phyloP scores from a whole-genome alignment of 2,113 vertebrate genomes.

The Thamnophis sirtalis region DNA sequence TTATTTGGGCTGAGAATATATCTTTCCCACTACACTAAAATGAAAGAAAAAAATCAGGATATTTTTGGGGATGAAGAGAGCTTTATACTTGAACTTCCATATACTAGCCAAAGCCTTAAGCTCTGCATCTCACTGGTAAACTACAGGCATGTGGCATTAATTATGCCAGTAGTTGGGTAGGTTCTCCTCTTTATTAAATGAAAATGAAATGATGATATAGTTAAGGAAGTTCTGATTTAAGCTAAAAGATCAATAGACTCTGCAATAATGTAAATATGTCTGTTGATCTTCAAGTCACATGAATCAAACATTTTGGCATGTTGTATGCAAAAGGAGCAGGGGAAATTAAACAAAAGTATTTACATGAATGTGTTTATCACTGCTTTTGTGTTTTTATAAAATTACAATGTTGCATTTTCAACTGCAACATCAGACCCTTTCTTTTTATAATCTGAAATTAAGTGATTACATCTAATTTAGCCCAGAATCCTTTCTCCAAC shows the following conservation, averaged over 20 bases:
- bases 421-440: neutral
- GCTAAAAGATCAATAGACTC: neutral
- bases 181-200: neutral
- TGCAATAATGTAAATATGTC: neutral
- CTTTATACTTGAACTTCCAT: neutral
- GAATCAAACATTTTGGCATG: neutral
- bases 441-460: neutral
- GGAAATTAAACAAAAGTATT: neutral
- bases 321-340: neutral
- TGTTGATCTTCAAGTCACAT: neutral
- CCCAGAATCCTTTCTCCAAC: neutral
- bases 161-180: neutral
- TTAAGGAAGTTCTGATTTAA: neutral
- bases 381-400: neutral
- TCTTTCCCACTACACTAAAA: neutral
- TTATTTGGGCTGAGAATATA: neutral
- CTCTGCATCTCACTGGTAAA: neutral
- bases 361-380: neutral
- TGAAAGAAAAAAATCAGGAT: neutral
- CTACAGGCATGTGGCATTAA: neutral
- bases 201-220: neutral
- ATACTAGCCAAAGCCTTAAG: neutral
- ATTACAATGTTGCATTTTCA: neutral
- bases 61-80: neutral
- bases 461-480: neutral